Percentiles rank a stretch among this genome's conserved stretches.
These are phyloP conservation scores for Trachops cirrhosus DNA, from an alignment of 2,797 vertebrate genomes.

Conservation along the genomic window DNA sequence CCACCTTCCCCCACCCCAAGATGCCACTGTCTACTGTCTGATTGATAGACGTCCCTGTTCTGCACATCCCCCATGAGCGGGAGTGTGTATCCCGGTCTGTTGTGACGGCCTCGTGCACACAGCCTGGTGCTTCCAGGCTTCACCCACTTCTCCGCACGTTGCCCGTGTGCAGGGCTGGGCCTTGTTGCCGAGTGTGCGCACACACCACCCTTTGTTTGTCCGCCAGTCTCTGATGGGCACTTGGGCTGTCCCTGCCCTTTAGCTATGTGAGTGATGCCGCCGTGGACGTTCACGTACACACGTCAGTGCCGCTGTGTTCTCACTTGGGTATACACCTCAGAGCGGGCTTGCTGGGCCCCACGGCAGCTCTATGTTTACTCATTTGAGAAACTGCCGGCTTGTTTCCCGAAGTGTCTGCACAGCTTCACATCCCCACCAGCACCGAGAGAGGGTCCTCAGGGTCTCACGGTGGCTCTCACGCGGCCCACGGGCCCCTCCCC, in stretches of 20 bases:
- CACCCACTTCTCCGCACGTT: accelerated
- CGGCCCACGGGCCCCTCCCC: not conserved
- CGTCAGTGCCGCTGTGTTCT: accelerated
- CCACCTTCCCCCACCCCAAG: not conserved
- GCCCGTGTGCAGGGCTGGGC: too few relatives aligned
- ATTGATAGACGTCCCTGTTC: not conserved
- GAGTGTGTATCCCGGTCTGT: not conserved
- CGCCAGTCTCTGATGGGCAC: accelerated
- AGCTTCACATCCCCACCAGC: not conserved
- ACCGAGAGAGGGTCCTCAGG: not conserved
- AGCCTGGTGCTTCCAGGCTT: not conserved
- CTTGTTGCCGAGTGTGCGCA: accelerated
- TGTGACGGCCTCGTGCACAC: not conserved
- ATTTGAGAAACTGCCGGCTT: not conserved
- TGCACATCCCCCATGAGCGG: not conserved
- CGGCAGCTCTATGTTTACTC: not conserved
- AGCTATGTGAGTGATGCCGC: accelerated
- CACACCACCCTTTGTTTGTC: not conserved
- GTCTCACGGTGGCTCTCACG: too few relatives aligned
- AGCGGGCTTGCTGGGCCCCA: too few relatives aligned
- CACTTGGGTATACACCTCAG: accelerated
- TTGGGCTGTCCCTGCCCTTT: accelerated
- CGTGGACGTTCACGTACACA: accelerated
- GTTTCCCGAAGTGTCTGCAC: not conserved
- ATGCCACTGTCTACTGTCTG: not conserved